Evolutionary conservation across 2,888 invertebrate species (phyloP), one percentile per base, ranked within the genome.

Genomic region (Dryocosmus kuriphilus): DNA sequence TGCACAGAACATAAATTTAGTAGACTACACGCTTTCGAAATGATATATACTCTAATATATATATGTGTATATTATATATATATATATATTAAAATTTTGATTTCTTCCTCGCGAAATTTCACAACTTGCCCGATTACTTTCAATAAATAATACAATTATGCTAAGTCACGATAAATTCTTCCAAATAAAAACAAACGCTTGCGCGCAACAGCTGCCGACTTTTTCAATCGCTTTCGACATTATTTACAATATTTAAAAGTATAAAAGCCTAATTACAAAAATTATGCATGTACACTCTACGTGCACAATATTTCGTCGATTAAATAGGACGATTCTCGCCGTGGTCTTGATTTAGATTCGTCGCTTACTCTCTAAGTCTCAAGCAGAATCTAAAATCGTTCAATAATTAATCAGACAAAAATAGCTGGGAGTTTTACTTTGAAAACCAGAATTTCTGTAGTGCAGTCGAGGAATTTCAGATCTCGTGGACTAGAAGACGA

Each of bases 71-170:
- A n/a, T n/a, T n/a, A n/a, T n/a, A 51, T 75, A 75, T 74, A 24
- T 63, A n/a, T 57, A 67, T 77, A 85, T 86, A 86, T 85, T 86
- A 86, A 80, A 86, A 87, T 87, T 87, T 86, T 86, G 84, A 86
- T 86, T 85, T 73, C 79, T 79, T 77, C 71, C 30, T 71, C 51
- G 51, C 71, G 71, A 71, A 71, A 71, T 71, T 46, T 71, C 71
- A 71, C 60, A 60, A 60, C 51, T 32, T 71, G 51, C 75, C 46
- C 74, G 77, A 77, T 80, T 80, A 79, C 63, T 73, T 78, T 71
- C 63, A 81, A 82, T 81, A 82, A 81, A 82, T 82, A 82, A 81
- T 79, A 81, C 67, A 79, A 80, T 78, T 77, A 46, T 38, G n/a
- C 51, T 71, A 71, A 71, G 71, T 71, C 71, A 51, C 30, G 9